Evolutionary conservation across 1,140 invertebrate genomes (phyloP).

Genomic region (Parasteatoda tepidariorum): DNA sequence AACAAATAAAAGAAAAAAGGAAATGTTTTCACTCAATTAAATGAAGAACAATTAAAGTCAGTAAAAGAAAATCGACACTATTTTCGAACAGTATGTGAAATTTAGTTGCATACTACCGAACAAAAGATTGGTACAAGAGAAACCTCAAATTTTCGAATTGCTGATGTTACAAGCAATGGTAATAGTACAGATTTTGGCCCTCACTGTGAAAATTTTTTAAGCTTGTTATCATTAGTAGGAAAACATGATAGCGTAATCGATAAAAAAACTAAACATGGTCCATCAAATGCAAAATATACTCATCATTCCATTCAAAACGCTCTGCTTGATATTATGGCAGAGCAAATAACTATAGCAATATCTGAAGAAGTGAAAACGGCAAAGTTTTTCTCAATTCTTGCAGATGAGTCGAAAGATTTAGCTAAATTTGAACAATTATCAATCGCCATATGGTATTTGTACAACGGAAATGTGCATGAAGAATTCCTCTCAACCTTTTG

Average conservation of each 20-base stretch:
- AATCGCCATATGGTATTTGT: too few species aligned
- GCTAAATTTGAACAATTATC: background rate
- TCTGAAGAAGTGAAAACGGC: background rate
- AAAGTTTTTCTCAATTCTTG: slow-evolving; percentile 2
- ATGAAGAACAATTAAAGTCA: background rate
- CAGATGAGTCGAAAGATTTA: background rate
- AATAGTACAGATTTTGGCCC: background rate
- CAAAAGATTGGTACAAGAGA: slow-evolving; percentile 13
- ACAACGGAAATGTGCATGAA: too few species aligned
- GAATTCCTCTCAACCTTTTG: too few species aligned
- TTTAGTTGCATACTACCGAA: background rate
- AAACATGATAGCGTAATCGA: background rate
- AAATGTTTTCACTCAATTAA: background rate
- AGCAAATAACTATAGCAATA: background rate
- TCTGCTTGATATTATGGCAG: background rate
- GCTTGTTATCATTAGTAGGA: background rate
- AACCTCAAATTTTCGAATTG: background rate
- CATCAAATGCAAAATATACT: too few species aligned
- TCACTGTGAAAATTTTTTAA: background rate
- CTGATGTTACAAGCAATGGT: background rate
- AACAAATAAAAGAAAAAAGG: background rate
- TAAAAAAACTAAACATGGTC: background rate
- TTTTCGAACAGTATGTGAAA: background rate
- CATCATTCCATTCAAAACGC: background rate
- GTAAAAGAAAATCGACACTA: background rate